These are phyloP conservation scores for Melipona quadrifasciata DNA, from an alignment of 1,140 invertebrate species.

Conservation along the genomic window DNA sequence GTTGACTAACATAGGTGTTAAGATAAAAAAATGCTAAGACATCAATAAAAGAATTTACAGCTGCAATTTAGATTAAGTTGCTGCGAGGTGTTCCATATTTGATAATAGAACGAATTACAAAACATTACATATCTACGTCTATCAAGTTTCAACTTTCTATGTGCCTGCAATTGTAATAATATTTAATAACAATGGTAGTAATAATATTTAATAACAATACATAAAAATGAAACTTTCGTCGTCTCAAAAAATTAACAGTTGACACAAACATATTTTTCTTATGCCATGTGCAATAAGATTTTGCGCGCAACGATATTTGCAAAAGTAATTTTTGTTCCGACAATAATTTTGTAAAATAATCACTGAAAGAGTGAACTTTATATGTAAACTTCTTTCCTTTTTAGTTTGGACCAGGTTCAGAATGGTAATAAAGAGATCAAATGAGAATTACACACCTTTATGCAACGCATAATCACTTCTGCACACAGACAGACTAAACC, in stretches of 20 bases:
- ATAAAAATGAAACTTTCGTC: not conserved
- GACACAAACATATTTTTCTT: not conserved
- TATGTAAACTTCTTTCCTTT: not conserved
- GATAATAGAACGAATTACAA: not conserved
- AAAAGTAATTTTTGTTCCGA: too few relatives aligned
- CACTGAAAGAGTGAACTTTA: too few relatives aligned
- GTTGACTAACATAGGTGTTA: not conserved
- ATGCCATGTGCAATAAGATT: too few relatives aligned
- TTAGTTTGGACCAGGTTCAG: not conserved
- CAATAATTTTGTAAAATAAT: too few relatives aligned
- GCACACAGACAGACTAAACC: not conserved
- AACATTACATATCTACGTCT: not conserved
- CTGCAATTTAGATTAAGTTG: constrained; percentile 45
- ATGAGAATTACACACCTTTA: constrained; percentile 33
- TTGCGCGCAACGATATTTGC: too few relatives aligned
- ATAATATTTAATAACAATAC: not conserved
- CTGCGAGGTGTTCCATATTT: not conserved
- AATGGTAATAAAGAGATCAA: not conserved
- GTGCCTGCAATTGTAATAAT: not conserved
- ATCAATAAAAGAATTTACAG: constrained; percentile 7
- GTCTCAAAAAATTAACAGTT: not conserved
- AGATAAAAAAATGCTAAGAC: not conserved
- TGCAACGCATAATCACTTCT: constrained; percentile 27
- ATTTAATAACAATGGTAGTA: not conserved
- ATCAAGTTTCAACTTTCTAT: not conserved